Base-by-base conservation (phyloP, 2,888 invertebrate genomes). In the Bugula neritina region DNA sequence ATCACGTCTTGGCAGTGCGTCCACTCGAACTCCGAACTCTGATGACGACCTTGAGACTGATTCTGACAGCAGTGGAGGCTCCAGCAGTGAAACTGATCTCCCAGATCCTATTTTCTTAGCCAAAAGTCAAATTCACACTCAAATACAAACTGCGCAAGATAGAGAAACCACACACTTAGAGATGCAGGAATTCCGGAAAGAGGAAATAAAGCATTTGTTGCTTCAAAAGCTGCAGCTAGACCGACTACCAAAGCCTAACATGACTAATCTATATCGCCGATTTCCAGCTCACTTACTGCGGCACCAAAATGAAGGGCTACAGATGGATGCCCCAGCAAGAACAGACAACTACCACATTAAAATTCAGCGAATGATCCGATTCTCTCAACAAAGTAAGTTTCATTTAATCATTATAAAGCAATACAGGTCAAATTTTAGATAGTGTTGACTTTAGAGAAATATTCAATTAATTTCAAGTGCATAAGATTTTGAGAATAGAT, bases 321-420 rank as follows among this genome's bases (percentile, higher is more conserved):
- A 27, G 29, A 63, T 63, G 63, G 63, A 63, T 63, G 63, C 21
- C 10, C 63, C 63, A 63, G 43, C 2, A 27, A 54, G 31, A 29
- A 27, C 34, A 29, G 70, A 70, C 70, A 54, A 70, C 70, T 43
- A 70, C 17, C 54, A 54, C 52, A 31, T 31, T 27, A 70, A 43
- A 31, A 70, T 70, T 54, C 29, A 70, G 10, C 70, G 29, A 17
- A 23, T 70, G 52, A 54, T 70, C 70, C 2, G 70, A 31, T 70
- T 70, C 31, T 35, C 70, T 23, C 52, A 70, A 29, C n/a, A 54
- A 70, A 31, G 70, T 70, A 43, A 54, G 43, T 43, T 17, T 43
- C n/a, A n/a, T n/a, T n/a, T n/a, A n/a, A n/a, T n/a, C n/a, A n/a
- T n/a, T n/a, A n/a, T n/a, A n/a, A n/a, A n/a, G n/a, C n/a, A n/a